Evolutionary conservation across 2,888 invertebrate species (phyloP).

Genomic region (Saturnia japonica): DNA sequence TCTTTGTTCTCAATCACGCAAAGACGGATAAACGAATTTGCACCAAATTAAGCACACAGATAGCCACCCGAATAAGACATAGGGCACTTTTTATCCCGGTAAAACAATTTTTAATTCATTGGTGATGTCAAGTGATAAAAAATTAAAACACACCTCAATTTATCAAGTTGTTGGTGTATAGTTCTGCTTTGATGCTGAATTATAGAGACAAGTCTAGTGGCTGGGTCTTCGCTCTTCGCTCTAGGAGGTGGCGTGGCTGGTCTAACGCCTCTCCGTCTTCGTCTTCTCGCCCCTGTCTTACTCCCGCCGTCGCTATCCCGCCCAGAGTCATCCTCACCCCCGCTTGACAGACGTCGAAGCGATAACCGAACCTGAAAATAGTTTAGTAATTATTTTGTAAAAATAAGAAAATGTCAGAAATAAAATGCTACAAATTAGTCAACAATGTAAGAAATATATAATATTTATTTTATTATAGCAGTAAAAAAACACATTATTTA

Average conservation of each 20-base stretch:
- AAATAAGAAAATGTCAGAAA: too few species aligned
- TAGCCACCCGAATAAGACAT: too few species aligned
- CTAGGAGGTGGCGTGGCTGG: slow-evolving; percentile 64
- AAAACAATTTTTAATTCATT: too few species aligned
- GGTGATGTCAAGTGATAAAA: too few species aligned
- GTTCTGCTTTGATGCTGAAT: slow-evolving; percentile 76
- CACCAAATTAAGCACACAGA: too few species aligned
- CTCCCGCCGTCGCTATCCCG: slow-evolving; percentile 74
- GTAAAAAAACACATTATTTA: too few species aligned
- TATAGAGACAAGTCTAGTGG: slow-evolving; percentile 69
- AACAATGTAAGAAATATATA: too few species aligned
- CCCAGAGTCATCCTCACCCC: slow-evolving; percentile 77
- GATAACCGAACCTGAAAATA: slow-evolving; percentile 67
- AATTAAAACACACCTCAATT: slow-evolving; percentile 61
- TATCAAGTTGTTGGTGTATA: slow-evolving; percentile 75
- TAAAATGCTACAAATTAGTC: too few species aligned
- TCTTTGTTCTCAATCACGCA: too few species aligned
- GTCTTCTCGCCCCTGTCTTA: slow-evolving; percentile 54
- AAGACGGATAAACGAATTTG: too few species aligned
- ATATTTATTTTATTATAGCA: too few species aligned
- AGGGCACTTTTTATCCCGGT: too few species aligned
- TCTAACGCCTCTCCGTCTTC: slow-evolving; percentile 54
- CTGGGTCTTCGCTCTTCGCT: slow-evolving; percentile 66
- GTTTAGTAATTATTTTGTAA: not conserved
- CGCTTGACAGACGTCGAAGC: slow-evolving; percentile 72